phyloP scores from a whole-genome alignment of 2,888 invertebrate species.

The Octodonta nipae region DNA sequence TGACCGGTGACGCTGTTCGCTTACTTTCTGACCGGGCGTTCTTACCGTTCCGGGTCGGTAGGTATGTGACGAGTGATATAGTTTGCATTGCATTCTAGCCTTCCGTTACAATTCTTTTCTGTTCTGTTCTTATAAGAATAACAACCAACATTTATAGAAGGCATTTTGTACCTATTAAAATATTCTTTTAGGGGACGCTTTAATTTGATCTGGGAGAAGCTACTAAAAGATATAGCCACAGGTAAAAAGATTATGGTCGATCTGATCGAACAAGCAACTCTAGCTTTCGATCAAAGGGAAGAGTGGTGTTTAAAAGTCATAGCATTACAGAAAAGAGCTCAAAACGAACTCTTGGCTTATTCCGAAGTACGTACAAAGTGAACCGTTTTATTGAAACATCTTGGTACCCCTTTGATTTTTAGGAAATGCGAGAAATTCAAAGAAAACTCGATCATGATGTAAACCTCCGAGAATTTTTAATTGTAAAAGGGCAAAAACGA shows the following conservation, averaged over 20 bases:
- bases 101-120: too few species aligned
- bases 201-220: slow-evolving; percentile 66
- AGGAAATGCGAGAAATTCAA: slow-evolving; percentile 79
- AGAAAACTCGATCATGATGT: slow-evolving; percentile 73
- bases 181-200: slow-evolving; percentile 51
- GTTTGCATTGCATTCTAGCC: too few species aligned
- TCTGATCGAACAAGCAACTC: slow-evolving; percentile 74
- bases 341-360: slow-evolving; percentile 54
- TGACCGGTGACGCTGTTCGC: too few species aligned
- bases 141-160: neutral
- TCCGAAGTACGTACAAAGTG: slow-evolving; percentile 37
- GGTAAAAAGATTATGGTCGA: slow-evolving; percentile 75
- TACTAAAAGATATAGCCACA: slow-evolving; percentile 59
- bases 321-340: slow-evolving; percentile 63
- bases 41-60: too few species aligned
- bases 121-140: too few species aligned
- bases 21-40: too few species aligned
- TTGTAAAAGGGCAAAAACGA: slow-evolving; percentile 67
- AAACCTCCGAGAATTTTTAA: slow-evolving; percentile 71
- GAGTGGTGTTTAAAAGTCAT: slow-evolving; percentile 68
- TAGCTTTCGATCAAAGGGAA: slow-evolving; percentile 79
- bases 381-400: neutral
- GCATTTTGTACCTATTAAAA: neutral
- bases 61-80: too few species aligned
- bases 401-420: slow-evolving; percentile 9